Conservation (phyloP, 2,797 vertebrate species). For the Lagocephalus sceleratus region DNA sequence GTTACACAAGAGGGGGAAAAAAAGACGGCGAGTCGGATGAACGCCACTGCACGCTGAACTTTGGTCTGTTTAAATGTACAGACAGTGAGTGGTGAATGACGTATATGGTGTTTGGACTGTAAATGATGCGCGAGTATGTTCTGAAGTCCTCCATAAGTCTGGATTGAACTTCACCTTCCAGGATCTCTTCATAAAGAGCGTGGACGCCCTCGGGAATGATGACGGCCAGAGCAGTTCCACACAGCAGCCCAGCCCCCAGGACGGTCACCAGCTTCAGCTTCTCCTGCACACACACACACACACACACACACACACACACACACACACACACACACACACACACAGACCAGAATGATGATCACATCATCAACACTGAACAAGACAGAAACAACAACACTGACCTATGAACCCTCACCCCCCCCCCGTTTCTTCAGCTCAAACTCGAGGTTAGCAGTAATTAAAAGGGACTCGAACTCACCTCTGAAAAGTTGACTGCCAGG, state of each 20-base stretch:
- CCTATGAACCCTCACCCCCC: no score
- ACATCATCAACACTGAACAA: no score
- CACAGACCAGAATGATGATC: neutral
- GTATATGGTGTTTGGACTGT: no score
- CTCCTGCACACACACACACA: slow-evolving; percentile 74
- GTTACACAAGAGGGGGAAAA: slow-evolving; percentile 10
- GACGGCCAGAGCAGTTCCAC: slow-evolving; percentile 94
- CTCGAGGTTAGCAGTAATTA: neutral
- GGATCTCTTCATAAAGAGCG: slow-evolving; percentile 93
- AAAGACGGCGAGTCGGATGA: slow-evolving; percentile 5
- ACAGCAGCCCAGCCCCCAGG: slow-evolving; percentile 93
- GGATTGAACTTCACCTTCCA: slow-evolving; percentile 79
- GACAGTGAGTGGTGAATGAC: no score
- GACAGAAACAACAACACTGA: no score
- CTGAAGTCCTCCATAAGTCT: neutral
- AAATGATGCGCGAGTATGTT: no score
- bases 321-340: neutral
- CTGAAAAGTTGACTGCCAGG: slow-evolving; percentile 95
- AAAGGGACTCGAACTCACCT: slow-evolving; percentile 78
- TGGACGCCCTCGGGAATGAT: slow-evolving; percentile 98
- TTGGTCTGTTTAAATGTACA: slow-evolving; percentile 29
- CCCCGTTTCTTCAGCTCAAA: neutral
- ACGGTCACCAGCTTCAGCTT: slow-evolving; percentile 94
- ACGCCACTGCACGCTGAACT: slow-evolving; percentile 15
- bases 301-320: slow-evolving; percentile 1